Evolutionary conservation across 2,113 vertebrate species (phyloP).

Genomic region (Nothoprocta perdicaria): DNA sequence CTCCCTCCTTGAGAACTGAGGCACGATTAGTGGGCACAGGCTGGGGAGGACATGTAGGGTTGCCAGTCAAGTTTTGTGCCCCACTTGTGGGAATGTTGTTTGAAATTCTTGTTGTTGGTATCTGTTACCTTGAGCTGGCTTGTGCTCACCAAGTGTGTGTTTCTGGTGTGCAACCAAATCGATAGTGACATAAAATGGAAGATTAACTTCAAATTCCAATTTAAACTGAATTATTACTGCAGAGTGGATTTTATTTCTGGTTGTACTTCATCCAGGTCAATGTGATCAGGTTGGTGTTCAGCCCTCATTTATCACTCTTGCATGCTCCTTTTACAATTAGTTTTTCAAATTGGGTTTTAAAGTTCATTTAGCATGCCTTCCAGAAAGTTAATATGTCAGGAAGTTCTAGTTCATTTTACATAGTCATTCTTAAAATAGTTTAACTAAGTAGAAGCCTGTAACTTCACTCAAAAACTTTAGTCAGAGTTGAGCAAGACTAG

Average conservation of each 20-base stretch:
- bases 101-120: constrained; percentile 27
- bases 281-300: constrained; percentile 62
- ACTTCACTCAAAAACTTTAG: constrained; percentile 55
- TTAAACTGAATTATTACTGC: constrained; percentile 50
- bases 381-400: constrained; percentile 75
- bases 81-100: background rate
- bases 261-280: constrained; percentile 13
- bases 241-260: constrained; percentile 40
- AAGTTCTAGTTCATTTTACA: constrained; percentile 73
- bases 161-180: background rate
- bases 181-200: constrained; percentile 30
- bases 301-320: constrained; percentile 69
- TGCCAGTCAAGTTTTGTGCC: background rate
- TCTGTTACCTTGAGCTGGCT: background rate
- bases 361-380: constrained; percentile 63
- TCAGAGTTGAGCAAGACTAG: constrained; percentile 52
- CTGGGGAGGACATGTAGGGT: background rate
- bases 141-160: background rate
- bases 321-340: constrained; percentile 69
- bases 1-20: constrained; percentile 14
- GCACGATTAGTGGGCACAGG: constrained; percentile 4
- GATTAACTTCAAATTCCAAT: constrained; percentile 37
- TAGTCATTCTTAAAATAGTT: constrained; percentile 57
- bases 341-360: constrained; percentile 77
- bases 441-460: constrained; percentile 59